Percentiles rank a stretch among this genome's conserved stretches.
phyloP scores from a whole-genome alignment of 2,797 vertebrate species.

The Carapus acus region DNA sequence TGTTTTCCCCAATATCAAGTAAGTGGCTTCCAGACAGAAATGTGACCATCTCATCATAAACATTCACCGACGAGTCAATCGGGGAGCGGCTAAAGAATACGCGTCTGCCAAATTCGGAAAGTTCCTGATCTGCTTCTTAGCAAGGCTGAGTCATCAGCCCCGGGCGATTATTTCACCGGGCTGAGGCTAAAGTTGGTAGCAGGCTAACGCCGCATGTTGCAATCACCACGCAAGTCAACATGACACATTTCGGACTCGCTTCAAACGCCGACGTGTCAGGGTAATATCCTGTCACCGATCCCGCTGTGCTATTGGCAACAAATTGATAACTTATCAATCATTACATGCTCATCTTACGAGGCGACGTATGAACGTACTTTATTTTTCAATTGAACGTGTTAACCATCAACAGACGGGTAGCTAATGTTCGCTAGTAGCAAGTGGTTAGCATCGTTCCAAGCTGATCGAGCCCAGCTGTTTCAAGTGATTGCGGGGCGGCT shows the following conservation, averaged over 20 bases:
- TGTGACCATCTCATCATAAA: constrained; percentile 7
- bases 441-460: constrained; percentile 32
- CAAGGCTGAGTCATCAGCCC: constrained; percentile 60
- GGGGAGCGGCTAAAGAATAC: not conserved
- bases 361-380: no score
- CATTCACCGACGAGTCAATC: constrained; percentile 6
- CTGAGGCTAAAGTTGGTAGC: constrained; percentile 54
- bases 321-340: not conserved
- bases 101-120: constrained; percentile 29
- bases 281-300: no score
- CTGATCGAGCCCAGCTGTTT: constrained; percentile 2
- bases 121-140: constrained; percentile 47
- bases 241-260: constrained; percentile 1
- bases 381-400: no score
- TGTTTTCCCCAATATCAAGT: constrained; percentile 43
- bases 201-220: constrained; percentile 47
- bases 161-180: constrained; percentile 49
- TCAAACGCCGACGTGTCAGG: no score
- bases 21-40: constrained; percentile 45
- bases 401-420: constrained; percentile 5
- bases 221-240: constrained; percentile 11
- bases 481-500: not conserved
- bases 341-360: not conserved
- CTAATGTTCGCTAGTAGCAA: constrained; percentile 28
- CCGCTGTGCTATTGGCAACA: no score